These are phyloP conservation scores for Sarotherodon lohbergeri DNA, from an alignment of 2,113 vertebrate genomes.

Conservation along the genomic window DNA sequence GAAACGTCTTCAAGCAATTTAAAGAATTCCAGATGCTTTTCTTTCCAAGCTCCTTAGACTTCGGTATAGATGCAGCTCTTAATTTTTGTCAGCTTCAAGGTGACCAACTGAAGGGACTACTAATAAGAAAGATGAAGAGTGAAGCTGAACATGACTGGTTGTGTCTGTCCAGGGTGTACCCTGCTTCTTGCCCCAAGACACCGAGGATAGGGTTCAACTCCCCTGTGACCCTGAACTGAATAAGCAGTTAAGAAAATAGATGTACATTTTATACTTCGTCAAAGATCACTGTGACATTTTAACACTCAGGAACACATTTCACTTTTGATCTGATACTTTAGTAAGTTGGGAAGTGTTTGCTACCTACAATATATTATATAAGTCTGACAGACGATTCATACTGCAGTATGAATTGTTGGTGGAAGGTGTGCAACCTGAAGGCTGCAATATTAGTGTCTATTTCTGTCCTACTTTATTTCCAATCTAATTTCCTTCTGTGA, in stretches of 20 bases:
- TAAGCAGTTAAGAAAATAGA: background rate
- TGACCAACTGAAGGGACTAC: background rate
- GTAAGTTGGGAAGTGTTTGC: background rate
- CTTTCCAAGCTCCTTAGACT: background rate
- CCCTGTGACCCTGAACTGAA: background rate
- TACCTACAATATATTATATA: background rate
- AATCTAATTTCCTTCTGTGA: background rate
- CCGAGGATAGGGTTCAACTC: background rate
- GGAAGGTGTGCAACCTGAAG: background rate
- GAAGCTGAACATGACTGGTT: background rate
- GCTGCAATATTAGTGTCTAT: background rate
- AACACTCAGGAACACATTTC: background rate
- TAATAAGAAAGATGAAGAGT: background rate
- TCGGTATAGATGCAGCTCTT: background rate
- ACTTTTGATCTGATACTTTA: background rate
- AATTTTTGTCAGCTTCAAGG: background rate
- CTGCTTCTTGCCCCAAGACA: background rate
- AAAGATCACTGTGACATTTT: background rate
- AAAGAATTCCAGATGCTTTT: background rate
- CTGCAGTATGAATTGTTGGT: background rate
- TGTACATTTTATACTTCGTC: background rate
- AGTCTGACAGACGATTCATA: background rate
- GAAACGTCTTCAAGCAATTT: background rate
- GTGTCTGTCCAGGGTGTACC: background rate
- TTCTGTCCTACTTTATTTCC: background rate